These are phyloP conservation scores for Orius insidiosus DNA, from an alignment of 1,140 invertebrate genomes.

Conservation along the genomic window DNA sequence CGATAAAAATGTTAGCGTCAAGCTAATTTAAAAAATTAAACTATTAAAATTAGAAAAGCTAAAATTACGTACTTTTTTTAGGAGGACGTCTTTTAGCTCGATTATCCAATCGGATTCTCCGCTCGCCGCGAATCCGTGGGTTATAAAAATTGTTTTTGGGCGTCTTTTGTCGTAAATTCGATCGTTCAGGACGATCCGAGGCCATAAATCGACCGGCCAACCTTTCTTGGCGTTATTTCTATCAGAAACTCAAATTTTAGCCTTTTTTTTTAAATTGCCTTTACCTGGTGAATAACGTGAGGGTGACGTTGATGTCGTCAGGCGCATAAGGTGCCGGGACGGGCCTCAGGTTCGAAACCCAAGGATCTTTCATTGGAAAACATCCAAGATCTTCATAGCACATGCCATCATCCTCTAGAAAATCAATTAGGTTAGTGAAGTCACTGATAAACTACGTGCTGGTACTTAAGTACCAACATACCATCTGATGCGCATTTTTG, in stretches of 20 bases:
- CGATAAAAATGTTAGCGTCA: slow-evolving; percentile 26
- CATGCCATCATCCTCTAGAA: too few species aligned
- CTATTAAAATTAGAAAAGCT: background rate
- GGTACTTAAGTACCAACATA: too few species aligned
- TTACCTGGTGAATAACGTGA: slow-evolving; percentile 21
- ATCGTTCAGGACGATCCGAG: too few species aligned
- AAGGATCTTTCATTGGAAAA: slow-evolving; percentile 20
- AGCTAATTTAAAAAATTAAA: slow-evolving; percentile 16
- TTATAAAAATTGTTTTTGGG: slow-evolving; percentile 19
- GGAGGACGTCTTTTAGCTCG: slow-evolving; percentile 21
- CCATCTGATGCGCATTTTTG: too few species aligned
- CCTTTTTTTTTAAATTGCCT: too few species aligned
- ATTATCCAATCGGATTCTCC: slow-evolving; percentile 20
- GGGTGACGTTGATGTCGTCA: slow-evolving; percentile 17
- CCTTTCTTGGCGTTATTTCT: too few species aligned
- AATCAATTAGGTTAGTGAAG: too few species aligned
- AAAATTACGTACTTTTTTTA: slow-evolving; percentile 19
- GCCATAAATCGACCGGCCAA: too few species aligned
- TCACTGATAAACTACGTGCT: too few species aligned
- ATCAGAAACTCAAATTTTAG: too few species aligned
- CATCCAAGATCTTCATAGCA: slow-evolving; percentile 22
- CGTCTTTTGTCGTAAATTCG: too few species aligned
- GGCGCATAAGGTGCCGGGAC: slow-evolving; percentile 21
- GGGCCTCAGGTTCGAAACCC: slow-evolving; percentile 20
- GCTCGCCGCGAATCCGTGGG: slow-evolving; percentile 22